Evolutionary conservation across 2,888 invertebrate genomes (phyloP), one percentile per base, ranked within the genome.

Genomic region (Dynastes hyllus): DNA sequence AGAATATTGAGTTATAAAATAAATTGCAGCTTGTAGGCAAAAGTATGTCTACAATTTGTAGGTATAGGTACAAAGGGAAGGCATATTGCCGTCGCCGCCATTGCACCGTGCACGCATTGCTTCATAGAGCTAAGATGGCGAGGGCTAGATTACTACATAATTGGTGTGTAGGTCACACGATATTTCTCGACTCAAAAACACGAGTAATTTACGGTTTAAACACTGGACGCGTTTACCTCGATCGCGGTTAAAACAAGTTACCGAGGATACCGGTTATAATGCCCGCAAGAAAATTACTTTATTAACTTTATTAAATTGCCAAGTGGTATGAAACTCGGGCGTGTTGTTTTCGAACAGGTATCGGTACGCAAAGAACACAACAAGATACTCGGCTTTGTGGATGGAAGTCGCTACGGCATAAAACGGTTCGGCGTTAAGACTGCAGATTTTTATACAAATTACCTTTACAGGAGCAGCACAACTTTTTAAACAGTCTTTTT

Each of bases 271-370:
- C 80, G 80, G 80, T 80, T 80, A 76, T 77, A 67, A 75, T 32
- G 37, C 51, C 78, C 71, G 65, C 69, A 80, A 76, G 80, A 80
- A 83, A 81, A 83, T 83, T 82, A 78, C 83, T 83, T 83, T 83
- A 83, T 83, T 83, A 83, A 82, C 80, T 81, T 81, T 79, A 83
- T 83, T 83, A 82, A 82, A 82, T 81, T 77, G 80, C 80, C 73
- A 70, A 78, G 79, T 45, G 40, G 29, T 75, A 75, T 40, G 45
- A 75, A 75, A 40, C 27, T 45, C 40, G 45, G n/a, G 45, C 45
- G 73, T 58, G 50, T 45, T 55, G 29, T 63, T 45, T 40, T 61
- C 73, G 61, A 40, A 58, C 73, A 61, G 61, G 73, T 75, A 75
- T 75, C 22, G 40, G 45, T 40, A 45, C 45, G 45, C 45, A 45